Percentiles rank a stretch among this genome's conserved stretches.
Conservation (phyloP, 2,888 invertebrate species). For the Drosophila niveifrons region DNA sequence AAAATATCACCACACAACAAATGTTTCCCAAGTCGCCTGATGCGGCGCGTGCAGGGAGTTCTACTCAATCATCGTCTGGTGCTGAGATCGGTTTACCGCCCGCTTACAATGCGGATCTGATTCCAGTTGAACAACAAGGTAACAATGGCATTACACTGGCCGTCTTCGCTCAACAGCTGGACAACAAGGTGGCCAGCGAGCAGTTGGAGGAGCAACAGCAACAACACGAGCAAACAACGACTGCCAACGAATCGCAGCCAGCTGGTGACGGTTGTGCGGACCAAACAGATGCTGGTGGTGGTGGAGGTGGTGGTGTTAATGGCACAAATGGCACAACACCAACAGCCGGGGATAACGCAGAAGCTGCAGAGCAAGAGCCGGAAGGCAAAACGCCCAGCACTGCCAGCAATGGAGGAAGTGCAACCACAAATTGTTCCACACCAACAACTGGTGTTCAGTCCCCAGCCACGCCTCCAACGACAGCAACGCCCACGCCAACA, state of each 20-base stretch:
- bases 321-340: conserved; percentile 42
- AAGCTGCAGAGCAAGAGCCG: conserved; percentile 33
- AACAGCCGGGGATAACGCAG: background rate
- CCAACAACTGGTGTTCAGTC: conserved; percentile 27
- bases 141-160: conserved; percentile 66
- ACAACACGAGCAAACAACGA: conserved; percentile 20
- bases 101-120: conserved; percentile 59
- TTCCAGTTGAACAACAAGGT: conserved; percentile 48
- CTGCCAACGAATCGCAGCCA: background rate
- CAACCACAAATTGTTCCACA: conserved; percentile 17
- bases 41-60: conserved; percentile 59
- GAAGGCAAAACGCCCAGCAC: conserved; percentile 37
- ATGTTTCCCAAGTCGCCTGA: conserved; percentile 82
- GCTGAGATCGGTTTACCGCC: conserved; percentile 54
- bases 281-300: conserved; percentile 68
- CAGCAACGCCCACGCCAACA: conserved; percentile 33
- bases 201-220: conserved; percentile 55
- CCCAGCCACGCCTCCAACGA: conserved; percentile 22
- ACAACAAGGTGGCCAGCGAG: conserved; percentile 72
- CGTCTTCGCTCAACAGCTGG: conserved; percentile 76
- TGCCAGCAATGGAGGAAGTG: conserved; percentile 44
- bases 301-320: conserved; percentile 49
- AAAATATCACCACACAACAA: conserved; percentile 83
- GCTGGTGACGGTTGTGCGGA: conserved; percentile 56
- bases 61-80: conserved; percentile 39